phyloP scores from a whole-genome alignment of 2,797 vertebrate species.

The Danio aesculapii region DNA sequence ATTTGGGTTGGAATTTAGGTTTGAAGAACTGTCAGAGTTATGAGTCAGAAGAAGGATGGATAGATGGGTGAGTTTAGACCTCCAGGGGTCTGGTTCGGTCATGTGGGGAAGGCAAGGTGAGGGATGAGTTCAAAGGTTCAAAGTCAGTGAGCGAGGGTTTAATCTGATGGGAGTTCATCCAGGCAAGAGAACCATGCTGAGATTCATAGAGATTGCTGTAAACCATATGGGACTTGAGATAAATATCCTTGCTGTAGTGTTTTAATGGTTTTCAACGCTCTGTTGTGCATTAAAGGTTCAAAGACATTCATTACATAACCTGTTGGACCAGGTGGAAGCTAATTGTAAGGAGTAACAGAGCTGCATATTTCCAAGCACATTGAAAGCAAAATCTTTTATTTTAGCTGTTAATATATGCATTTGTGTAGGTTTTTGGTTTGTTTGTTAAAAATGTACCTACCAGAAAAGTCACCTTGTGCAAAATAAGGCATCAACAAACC shows the following conservation, averaged over 20 bases:
- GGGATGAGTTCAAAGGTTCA: constrained; percentile 33
- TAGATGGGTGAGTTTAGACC: constrained; percentile 1
- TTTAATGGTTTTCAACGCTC: constrained; percentile 9
- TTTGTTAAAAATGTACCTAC: neutral
- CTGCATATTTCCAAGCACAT: neutral
- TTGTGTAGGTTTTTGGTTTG: neutral
- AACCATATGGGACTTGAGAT: constrained; percentile 65
- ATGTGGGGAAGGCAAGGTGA: constrained; percentile 64
- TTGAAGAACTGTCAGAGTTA: neutral
- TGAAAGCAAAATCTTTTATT: neutral
- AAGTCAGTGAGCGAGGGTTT: constrained; percentile 61
- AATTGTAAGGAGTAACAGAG: neutral
- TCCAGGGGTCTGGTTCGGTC: constrained; percentile 43
- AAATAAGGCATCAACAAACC: neutral
- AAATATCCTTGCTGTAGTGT: constrained; percentile 10
- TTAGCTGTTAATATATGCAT: constrained; percentile 1
- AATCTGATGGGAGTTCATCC: constrained; percentile 71
- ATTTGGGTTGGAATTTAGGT: neutral
- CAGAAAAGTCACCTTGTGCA: constrained; percentile 25
- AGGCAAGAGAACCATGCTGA: constrained; percentile 68
- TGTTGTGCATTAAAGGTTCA: neutral
- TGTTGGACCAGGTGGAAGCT: constrained; percentile 15
- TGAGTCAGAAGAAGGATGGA: constrained; percentile 39
- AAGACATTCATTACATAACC: neutral
- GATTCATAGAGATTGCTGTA: constrained; percentile 69